Base-by-base conservation (phyloP, 2,797 vertebrate species). In the Selene dorsalis region DNA sequence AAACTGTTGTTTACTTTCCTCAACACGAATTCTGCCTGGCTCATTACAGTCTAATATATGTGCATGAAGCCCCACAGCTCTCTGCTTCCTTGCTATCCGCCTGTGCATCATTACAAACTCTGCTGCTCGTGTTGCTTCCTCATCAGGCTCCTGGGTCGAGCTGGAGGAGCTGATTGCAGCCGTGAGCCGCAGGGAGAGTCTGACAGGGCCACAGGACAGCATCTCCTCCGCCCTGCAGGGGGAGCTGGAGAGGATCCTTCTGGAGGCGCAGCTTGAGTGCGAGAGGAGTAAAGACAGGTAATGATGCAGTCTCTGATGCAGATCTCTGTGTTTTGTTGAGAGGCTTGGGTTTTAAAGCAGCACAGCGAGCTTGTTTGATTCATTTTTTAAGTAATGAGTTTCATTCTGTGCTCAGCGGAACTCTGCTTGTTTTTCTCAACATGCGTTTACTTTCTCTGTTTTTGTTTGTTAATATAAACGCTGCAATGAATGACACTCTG, bases 211-310 rank as follows among this genome's bases (percentile, higher is more conserved):
- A 9, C 92, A 92, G 90, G 92, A 91, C 87, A 90, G 77, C 48
- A 73, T 85, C 63, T 92, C 94, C 66, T 90, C 92, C 1, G 11
- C 88, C 89, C 91, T 94, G 86, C 94, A 95, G 92, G 93, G 92
- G 87, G 94, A 94, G 90, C 91, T 94, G 63, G 94, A 95, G 93
- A 92, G 91, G 67, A 93, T 95, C 86, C 93, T 94, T 5, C 90
- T 93, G 82, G 94, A 94, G 79, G 94, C 93, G 3, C 94, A 95
- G 91, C 85, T 94, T 0, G 94, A 95, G 87, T 92, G 93, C 58
- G 94, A 95, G 82, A 94, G 93, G 87, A 93, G 77, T 75, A 87
- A 80, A 88, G 93, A 93, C 83, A 93, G 93, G 92, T 87, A 77
- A 80, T 61, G 59, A 69, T 67, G 63, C 60, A 22, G 65, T 66